phyloP scores from a whole-genome alignment of 35 echinoderm and acorn worm genomes.

The Nesometra sesokonis region DNA sequence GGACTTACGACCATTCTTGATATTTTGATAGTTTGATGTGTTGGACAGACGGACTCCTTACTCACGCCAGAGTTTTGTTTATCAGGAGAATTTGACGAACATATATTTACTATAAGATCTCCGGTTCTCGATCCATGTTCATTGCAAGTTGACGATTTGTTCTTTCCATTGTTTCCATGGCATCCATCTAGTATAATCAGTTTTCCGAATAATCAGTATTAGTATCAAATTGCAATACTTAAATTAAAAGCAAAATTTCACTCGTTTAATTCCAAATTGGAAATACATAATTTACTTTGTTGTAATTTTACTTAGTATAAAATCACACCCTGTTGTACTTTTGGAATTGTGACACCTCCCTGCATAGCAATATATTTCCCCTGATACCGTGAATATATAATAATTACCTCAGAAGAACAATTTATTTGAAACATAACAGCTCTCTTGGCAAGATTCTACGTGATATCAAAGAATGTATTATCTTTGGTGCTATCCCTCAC shows the following conservation, averaged over 20 bases:
- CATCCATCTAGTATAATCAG: not conserved
- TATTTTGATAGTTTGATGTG: not conserved
- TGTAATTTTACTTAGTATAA: no score
- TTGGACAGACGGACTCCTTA: not conserved
- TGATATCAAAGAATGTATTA: no score
- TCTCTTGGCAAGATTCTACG: no score
- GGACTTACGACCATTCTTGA: not conserved
- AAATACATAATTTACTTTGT: no score
- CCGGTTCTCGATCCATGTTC: not conserved
- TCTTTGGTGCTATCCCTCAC: no score
- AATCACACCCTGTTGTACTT: no score
- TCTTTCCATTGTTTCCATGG: not conserved
- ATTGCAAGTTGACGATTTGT: not conserved
- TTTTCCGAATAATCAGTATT: not conserved
- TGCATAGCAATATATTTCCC: no score
- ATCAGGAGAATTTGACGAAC: not conserved
- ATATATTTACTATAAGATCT: not conserved
- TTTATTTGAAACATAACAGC: no score
- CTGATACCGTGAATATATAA: no score
- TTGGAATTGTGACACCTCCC: no score
- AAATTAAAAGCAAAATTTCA: not conserved
- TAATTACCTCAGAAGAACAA: no score
- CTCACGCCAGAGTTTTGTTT: not conserved
- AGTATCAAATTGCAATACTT: not conserved
- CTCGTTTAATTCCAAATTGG: not conserved